A percentile compares a stretch with the other conserved stretches of the same genome.
Conservation (phyloP, 2,113 vertebrate species). For the Muntiacus muntjak region DNA sequence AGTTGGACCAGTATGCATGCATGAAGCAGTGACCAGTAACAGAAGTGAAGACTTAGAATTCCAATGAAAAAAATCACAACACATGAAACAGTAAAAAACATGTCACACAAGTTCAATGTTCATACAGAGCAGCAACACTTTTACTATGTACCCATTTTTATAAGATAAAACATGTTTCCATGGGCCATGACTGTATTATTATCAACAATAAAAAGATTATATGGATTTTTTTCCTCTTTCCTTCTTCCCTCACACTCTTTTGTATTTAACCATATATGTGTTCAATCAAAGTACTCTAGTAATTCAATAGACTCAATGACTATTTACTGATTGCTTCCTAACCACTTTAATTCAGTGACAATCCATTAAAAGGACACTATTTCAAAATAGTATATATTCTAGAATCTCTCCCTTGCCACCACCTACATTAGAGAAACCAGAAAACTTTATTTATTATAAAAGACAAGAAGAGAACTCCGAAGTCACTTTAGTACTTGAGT, state of each 20-base stretch:
- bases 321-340: not conserved
- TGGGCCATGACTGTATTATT: not conserved
- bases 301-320: not conserved
- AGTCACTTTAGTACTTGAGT: constrained; percentile 22
- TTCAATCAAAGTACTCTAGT: not conserved
- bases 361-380: not conserved
- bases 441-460: constrained; percentile 56
- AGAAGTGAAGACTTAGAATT: not conserved
- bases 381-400: constrained; percentile 1
- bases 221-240: not conserved
- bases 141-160: not conserved
- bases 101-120: not conserved
- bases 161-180: not conserved
- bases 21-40: not conserved
- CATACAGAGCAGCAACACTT: not conserved
- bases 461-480: not conserved
- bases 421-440: not conserved
- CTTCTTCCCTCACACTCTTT: not conserved
- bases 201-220: not conserved
- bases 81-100: not conserved
- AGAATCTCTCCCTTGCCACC: not conserved
- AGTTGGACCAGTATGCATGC: not conserved
- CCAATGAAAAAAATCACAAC: not conserved
- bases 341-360: not conserved
- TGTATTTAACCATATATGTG: not conserved